Base-by-base conservation (phyloP, 2,113 vertebrate species). In the Chloroceryle aenea region DNA sequence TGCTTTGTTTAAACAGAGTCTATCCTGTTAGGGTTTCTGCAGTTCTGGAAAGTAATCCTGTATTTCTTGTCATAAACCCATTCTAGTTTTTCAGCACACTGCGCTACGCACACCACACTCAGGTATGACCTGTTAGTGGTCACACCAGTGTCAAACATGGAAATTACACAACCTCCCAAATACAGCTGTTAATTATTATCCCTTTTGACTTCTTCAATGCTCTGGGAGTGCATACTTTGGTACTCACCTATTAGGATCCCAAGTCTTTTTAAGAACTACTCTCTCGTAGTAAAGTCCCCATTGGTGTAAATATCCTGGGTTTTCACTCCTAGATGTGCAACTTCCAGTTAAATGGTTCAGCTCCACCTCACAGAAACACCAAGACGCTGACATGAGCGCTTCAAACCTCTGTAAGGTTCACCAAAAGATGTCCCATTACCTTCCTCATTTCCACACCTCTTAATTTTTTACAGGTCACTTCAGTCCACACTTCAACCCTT, bases 101-200 rank as follows among this genome's bases (percentile, higher is more conserved):
- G n/a, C 2, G 4, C 50, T 52, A 68, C 0, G 0, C 11, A 53
- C 6, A 45, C 29, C 30, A 42, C 0, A 2, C 43, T 27, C 6
- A 2, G 6, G 14, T 56, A 68, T 7, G 17, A 90, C 18, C 32
- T 64, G 25, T 23, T 38, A 47, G 14, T 3, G 13, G 26, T 71
- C 34, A 56, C 48, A 68, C 15, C 40, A 47, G 38, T 7, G 23
- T 16, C 52, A 75, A 38, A 63, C 0, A 32, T 5, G 18, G 15
- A 55, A 52, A 64, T 25, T 5, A 55, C 5, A 43, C 30, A 85
- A 32, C 2, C 23, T 71, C 25, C 15, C 25, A 63, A 34, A 30
- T 10, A 40, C 4, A 43, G 7, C 10, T 20, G 21, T 75, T 66
- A 81, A 77, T 59, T 52, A 69, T 38, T 14, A 68, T 27, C 13